Conservation (phyloP, 2,113 vertebrate species). For the Triplophysa siluroides region DNA sequence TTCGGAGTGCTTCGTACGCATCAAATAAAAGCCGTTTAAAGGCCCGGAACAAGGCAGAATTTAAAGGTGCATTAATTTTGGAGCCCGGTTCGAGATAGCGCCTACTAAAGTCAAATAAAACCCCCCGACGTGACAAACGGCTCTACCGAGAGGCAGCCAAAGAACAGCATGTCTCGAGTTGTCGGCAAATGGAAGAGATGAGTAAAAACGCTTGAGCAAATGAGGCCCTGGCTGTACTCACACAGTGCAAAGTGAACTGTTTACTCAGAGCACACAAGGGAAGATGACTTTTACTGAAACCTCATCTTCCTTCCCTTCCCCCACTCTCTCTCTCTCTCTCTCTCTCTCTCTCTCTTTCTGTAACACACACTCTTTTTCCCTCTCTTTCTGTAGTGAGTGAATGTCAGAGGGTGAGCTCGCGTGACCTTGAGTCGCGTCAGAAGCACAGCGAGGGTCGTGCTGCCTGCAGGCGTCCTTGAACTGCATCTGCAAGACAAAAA, state of each 20-base stretch:
- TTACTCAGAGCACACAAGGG: conserved; percentile 48
- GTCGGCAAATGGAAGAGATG: conserved; percentile 48
- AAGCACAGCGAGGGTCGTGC: conserved; percentile 86
- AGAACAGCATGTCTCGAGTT: conserved; percentile 45
- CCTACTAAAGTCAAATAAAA: conserved; percentile 34
- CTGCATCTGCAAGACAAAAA: conserved; percentile 84
- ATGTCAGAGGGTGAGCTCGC: conserved; percentile 86
- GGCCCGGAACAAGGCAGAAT: conserved; percentile 18
- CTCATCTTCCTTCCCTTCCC: conserved; percentile 37
- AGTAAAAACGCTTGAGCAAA: conserved; percentile 50
- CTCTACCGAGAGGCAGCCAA: conserved; percentile 28
- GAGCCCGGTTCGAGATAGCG: conserved; percentile 4
- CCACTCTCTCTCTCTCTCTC: conserved; percentile 15
- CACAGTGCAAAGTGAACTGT: conserved; percentile 44
- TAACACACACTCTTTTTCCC: conserved; percentile 29
- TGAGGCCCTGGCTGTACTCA: conserved; percentile 44
- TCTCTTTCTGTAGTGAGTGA: conserved; percentile 69
- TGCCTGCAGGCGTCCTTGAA: conserved; percentile 88
- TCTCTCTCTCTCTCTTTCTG: background rate
- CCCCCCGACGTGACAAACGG: conserved; percentile 19
- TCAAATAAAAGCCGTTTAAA: conserved; percentile 32
- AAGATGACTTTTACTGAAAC: conserved; percentile 52
- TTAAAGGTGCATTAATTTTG: conserved; percentile 30
- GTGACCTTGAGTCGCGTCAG: conserved; percentile 88
- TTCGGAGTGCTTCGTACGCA: conserved; percentile 13